Percentiles rank a stretch among this genome's conserved stretches.
These are phyloP conservation scores for Oplegnathus fasciatus DNA, from an alignment of 2,113 vertebrate genomes.

Conservation along the genomic window DNA sequence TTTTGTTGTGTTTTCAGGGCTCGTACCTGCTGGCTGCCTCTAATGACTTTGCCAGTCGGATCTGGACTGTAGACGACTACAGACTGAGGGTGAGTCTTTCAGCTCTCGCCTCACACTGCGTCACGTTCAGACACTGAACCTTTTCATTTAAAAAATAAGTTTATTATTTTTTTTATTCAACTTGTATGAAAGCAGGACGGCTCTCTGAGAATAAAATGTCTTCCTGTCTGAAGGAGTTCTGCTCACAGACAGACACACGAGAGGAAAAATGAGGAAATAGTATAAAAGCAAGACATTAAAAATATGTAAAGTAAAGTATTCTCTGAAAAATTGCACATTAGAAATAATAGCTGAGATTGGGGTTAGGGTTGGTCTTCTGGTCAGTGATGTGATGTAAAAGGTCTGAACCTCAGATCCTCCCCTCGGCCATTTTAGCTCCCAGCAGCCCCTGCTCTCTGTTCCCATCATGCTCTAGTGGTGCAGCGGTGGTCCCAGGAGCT, in stretches of 20 bases:
- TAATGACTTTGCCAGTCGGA: slow-evolving; percentile 98
- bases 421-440: slow-evolving; percentile 38
- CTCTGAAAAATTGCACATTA: too few relatives aligned
- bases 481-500: slow-evolving; percentile 53
- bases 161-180: too few relatives aligned
- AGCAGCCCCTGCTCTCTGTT: slow-evolving; percentile 50
- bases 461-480: slow-evolving; percentile 76
- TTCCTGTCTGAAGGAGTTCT: too few relatives aligned
- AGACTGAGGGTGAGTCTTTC: slow-evolving; percentile 89
- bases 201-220: too few relatives aligned
- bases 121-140: not conserved
- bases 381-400: slow-evolving; percentile 84
- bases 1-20: slow-evolving; percentile 81
- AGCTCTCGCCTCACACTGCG: not conserved
- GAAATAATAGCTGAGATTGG: too few relatives aligned
- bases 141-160: too few relatives aligned
- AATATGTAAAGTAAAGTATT: too few relatives aligned
- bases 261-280: too few relatives aligned
- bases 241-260: too few relatives aligned
- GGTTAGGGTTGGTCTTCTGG: slow-evolving; percentile 25
- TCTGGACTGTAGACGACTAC: slow-evolving; percentile 98
- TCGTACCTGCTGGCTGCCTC: slow-evolving; percentile 96
- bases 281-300: too few relatives aligned
- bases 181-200: too few relatives aligned
- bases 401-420: slow-evolving; percentile 67